Evolutionary conservation across 2,888 invertebrate genomes (phyloP), one percentile per base, ranked within the genome.

Genomic region (Protodeltote pygarga): DNA sequence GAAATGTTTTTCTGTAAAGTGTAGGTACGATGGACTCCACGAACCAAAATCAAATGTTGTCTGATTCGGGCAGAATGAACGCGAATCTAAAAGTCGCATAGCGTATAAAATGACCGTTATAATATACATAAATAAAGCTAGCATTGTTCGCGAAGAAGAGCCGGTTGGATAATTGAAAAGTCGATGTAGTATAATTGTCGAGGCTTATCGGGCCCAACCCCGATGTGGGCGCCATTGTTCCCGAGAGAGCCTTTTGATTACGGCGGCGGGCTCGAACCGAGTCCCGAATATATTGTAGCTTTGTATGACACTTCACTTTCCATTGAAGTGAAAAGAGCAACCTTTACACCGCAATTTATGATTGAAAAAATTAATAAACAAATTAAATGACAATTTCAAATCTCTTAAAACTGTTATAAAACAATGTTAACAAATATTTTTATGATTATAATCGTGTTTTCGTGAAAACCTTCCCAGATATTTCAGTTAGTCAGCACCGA

Each of bases 131-230:
- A 89, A 91, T 89, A 89, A 89, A 85, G 80, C 82, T 81, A 84
- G 89, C 83, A 87, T 90, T 91, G 89, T 91, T 87, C 79, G 80
- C 76, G 83, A 75, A 81, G 84, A 83, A 80, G 87, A 87, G 83
- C 78, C 81, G 81, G 82, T 80, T 79, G 89, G 88, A 86, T 92
- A 92, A 92, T 92, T 92, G 91, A 91, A 91, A 92, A 92, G 90
- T 92, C 89, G 89, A 90, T 92, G 91, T 90, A 88, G 89, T 89
- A 90, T 92, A 92, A 92, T 91, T 91, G 91, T 87, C 83, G 89
- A 77, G 88, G 91, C 87, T 92, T 91, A 91, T 91, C 90, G 87
- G 85, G 76, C 83, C 79, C 83, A 83, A 79, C 79, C 87, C 79
- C 86, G 83, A 90, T 91, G 91, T 89, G 91, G 91, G 91, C 82